Base-by-base conservation (phyloP, 2,888 invertebrate genomes). In the Drosophila meridiana region DNA sequence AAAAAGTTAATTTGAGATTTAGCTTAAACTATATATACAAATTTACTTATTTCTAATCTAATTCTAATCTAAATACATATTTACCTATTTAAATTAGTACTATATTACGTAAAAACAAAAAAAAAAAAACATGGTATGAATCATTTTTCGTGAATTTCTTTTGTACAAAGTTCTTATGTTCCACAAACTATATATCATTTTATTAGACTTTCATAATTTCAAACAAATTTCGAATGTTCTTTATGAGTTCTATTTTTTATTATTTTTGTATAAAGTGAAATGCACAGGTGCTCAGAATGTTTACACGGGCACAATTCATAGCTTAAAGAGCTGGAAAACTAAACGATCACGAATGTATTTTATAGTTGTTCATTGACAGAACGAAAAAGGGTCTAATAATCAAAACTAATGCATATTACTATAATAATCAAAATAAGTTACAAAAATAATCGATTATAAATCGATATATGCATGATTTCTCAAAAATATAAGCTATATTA, bases 121-220 rank as follows among this genome's bases (percentile, higher is more conserved):
- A 42, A 65, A 57, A 48, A 50, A 75, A 52, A 8, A 36, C 7
- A 48, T 48, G 69, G 90, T 78, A 83, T 89, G 90, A 89, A 91
- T 83, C 76, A 76, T 90, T 92, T 91, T 91, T 91, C 91, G 87
- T 91, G 92, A 91, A 91, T 92, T 90, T 87, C 75, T 80, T 58
- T 60, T 82, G 71, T 80, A 71, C 36, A 73, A 76, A 75, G 50
- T 69, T 68, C 71, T 72, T 69, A 64, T 75, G 66, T 58, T 43
- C 43, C 50, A 43, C 14, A 11, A 42, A n/a, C 48, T 50, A 53
- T 45, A 53, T 61, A 47, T 61, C 58, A 47, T 63, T 60, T 63
- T 40, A 62, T 50, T 52, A 60, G 14, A 13, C 28, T 40, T 55
- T 57, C 30, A 57, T 43, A 28, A 13, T 75, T 74, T 61, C 57